Base-by-base conservation (phyloP, 2,113 vertebrate species). In the Neodontobutis hainanensis region DNA sequence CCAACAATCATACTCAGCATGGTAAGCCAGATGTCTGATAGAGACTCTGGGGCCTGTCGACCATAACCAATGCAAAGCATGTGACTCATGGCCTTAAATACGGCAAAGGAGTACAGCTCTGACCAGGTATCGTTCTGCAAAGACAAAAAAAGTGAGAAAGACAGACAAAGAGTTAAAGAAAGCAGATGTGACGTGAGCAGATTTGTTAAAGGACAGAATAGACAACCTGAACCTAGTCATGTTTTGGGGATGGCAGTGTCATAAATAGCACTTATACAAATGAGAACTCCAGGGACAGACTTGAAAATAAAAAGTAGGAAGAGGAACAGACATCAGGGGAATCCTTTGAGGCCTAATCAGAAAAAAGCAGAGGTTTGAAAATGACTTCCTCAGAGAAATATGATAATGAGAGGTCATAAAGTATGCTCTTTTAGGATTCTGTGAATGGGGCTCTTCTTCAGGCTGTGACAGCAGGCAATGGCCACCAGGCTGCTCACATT, bases 1-100 rank as follows among this genome's bases (percentile, higher is more conserved):
- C 97, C 97, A 58, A 99, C 97, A 0, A 99, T 99, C 97, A 99
- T 99, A 85, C 96, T 98, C 32, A 99, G 92, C 97, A 99, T 99
- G 0, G 97, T 98, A 32, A 98, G 92, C 97, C 97, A 99, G 90
- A 99, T 95, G 81, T 99, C 97, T 0, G 97, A 96, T 85, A 98
- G 95, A 90, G 97, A 96, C 84, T 98, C 96, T 0, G 97, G 97
- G 0, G 97, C 97, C 88, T 99, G 97, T 7, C 96, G 93, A 48
- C 97, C 97, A 0, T 98, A 98, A 44, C 97, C 97, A 2, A 99
- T 99, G 87, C 97, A 99, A 48, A 99, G 90, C 97, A 99, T 99
- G 94, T 98, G 97, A 86, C 97, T 99, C 97, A 99, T 98, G 11
- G 97, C 97, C 85, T 98, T 99, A 93, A 98, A 99, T 53, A 98